Evolutionary conservation across 2,888 invertebrate species (phyloP).

Genomic region (Sturmia bella): DNA sequence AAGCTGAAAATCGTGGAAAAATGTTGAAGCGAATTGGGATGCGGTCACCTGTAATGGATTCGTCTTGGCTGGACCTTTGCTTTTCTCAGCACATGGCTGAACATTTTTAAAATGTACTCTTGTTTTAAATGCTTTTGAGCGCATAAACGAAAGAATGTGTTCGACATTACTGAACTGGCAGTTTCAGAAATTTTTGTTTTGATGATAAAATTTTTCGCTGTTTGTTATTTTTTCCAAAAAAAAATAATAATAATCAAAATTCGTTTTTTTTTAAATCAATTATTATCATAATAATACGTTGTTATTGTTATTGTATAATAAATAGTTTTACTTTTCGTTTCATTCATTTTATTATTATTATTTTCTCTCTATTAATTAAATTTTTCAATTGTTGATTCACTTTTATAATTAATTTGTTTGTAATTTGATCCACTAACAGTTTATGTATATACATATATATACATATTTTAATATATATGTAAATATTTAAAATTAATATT

Average conservation of each 20-base stretch:
- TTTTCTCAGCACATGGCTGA: too few species aligned
- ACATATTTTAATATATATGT: conserved; percentile 36
- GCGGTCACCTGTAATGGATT: too few species aligned
- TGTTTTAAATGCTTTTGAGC: too few species aligned
- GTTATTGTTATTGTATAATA: conserved; percentile 64
- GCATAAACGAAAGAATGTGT: too few species aligned
- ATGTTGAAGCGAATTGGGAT: too few species aligned
- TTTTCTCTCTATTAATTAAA: conserved; percentile 47
- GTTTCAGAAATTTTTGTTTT: conserved; percentile 25
- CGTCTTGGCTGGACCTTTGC: too few species aligned
- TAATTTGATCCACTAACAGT: conserved; percentile 70
- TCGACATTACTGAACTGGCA: background rate
- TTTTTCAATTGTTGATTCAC: conserved; percentile 55
- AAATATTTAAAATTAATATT: conserved; percentile 56
- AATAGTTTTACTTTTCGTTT: conserved; percentile 47
- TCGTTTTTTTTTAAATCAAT: conserved; percentile 71
- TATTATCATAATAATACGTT: conserved; percentile 71
- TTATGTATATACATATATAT: conserved; percentile 43
- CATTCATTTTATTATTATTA: conserved; percentile 29
- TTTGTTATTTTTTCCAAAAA: background rate
- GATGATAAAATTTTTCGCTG: conserved; percentile 54
- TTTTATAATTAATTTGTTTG: conserved; percentile 50
- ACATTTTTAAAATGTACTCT: too few species aligned
- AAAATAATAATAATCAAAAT: conserved; percentile 46
- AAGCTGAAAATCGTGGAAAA: too few species aligned